phyloP scores from a whole-genome alignment of 1,140 invertebrate genomes.

The Oryzaephilus surinamensis region DNA sequence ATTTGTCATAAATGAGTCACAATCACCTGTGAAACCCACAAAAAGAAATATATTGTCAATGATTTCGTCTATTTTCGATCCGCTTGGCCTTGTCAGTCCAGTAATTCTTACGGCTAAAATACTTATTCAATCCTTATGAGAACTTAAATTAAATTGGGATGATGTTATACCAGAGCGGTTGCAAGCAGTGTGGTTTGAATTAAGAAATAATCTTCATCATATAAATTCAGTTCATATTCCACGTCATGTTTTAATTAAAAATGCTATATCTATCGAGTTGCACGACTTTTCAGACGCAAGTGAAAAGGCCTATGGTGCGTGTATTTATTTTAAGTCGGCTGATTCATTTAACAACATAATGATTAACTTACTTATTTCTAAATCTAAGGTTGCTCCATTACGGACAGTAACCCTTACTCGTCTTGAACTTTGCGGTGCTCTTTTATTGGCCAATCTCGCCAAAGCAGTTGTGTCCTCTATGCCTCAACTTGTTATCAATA shows the following conservation, averaged over 20 bases:
- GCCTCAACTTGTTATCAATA: background rate
- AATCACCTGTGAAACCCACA: too few relatives aligned
- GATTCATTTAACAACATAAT: background rate
- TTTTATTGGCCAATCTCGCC: conserved; percentile 20
- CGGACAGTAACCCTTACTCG: conserved; percentile 32
- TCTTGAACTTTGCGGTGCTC: conserved; percentile 36
- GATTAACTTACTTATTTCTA: conserved; percentile 21
- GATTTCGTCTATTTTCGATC: conserved; percentile 22
- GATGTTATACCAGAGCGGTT: conserved; percentile 13
- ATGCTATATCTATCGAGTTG: conserved; percentile 8
- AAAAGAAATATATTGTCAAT: conserved; percentile 23
- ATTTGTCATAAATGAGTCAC: too few relatives aligned
- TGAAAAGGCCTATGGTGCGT: conserved; percentile 20
- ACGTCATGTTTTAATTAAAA: too few relatives aligned
- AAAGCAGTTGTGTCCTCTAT: background rate
- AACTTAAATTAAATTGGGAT: conserved; percentile 23
- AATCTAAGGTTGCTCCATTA: conserved; percentile 32
- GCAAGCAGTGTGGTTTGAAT: background rate
- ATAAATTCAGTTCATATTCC: too few relatives aligned
- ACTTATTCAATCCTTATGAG: conserved; percentile 25
- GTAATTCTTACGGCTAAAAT: conserved; percentile 25
- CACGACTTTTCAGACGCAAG: conserved; percentile 23
- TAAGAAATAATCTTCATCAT: background rate
- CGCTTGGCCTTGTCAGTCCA: conserved; percentile 15
- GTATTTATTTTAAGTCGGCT: conserved; percentile 15